phyloP scores from a whole-genome alignment of 2,797 vertebrate genomes.

The Spheniscus humboldti region DNA sequence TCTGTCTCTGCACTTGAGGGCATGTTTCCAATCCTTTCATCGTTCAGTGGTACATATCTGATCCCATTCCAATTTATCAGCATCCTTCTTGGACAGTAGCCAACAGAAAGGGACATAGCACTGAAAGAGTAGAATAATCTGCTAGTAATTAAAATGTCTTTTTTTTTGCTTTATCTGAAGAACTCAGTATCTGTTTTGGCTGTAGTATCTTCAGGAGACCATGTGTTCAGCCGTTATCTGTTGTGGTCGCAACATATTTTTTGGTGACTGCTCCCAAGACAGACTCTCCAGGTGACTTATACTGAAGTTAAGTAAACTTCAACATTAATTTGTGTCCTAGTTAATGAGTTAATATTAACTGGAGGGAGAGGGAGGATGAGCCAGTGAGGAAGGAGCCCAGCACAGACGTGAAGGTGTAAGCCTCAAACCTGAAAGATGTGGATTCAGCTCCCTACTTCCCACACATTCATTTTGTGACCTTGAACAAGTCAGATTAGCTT shows the following conservation, averaged over 20 bases:
- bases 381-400: background rate
- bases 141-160: conserved; percentile 3
- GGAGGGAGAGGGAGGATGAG: background rate
- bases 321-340: background rate
- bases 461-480: background rate
- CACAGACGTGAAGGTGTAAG: fast-evolving
- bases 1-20: conserved; percentile 7
- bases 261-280: background rate
- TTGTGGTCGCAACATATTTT: background rate
- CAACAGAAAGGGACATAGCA: conserved; percentile 4
- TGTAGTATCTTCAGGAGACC: background rate
- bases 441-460: background rate
- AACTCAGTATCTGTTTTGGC: background rate
- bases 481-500: background rate
- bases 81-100: conserved; percentile 23
- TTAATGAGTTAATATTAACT: background rate
- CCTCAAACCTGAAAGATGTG: background rate
- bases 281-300: background rate
- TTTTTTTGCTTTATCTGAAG: background rate
- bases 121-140: conserved; percentile 9
- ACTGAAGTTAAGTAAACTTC: background rate
- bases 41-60: conserved; percentile 18
- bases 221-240: background rate
- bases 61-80: conserved; percentile 54
- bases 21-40: conserved; percentile 46